Base-by-base conservation (phyloP, 2,888 invertebrate species). In the Gastrophysa polygoni region DNA sequence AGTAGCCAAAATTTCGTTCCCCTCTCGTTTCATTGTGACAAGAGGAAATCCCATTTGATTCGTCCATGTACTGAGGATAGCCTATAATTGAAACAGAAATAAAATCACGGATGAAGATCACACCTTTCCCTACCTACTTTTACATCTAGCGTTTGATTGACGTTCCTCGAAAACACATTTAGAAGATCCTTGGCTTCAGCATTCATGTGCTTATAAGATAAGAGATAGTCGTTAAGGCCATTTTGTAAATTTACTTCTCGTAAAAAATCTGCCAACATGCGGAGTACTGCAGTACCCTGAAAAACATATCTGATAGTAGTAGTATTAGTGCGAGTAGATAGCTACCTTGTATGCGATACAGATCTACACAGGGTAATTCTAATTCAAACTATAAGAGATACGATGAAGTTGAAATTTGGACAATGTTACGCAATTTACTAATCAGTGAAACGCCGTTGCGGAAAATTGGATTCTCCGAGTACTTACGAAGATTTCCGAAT, bases 161-260 rank as follows among this genome's bases (percentile, higher is more conserved):
- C 84, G 70, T 86, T 89, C 75, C 86, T 85, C 62, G 88, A 88
- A 67, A 92, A 84, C 34, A 88, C 86, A 50, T 85, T 80, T 96
- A 96, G 96, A 0, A 96, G 84, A 76, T 96, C 94, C 72, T 91
- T 84, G 4, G 90, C 89, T 65, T 91, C 91, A 8, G 92, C 91
- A 77, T 89, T 92, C 48, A 84, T 83, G 78, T 87, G 92, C 70
- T 88, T 86, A 76, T 89, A 89, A 46, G 84, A 84, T 66, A 85
- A 87, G 60, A 93, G 82, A 78, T 92, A 93, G 71, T 87, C 86
- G 68, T 85, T 86, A 59, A 89, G 80, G 32, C 91, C 91, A 68
- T 83, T 83, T 73, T 86, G 85, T 67, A 91, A 82, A 17, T 85
- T 84, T 49, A 87, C 86, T 71, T 86, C 84, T 58, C 88, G 87